These are phyloP conservation scores for Zingel zingel DNA, from an alignment of 2,113 vertebrate genomes.

Conservation along the genomic window DNA sequence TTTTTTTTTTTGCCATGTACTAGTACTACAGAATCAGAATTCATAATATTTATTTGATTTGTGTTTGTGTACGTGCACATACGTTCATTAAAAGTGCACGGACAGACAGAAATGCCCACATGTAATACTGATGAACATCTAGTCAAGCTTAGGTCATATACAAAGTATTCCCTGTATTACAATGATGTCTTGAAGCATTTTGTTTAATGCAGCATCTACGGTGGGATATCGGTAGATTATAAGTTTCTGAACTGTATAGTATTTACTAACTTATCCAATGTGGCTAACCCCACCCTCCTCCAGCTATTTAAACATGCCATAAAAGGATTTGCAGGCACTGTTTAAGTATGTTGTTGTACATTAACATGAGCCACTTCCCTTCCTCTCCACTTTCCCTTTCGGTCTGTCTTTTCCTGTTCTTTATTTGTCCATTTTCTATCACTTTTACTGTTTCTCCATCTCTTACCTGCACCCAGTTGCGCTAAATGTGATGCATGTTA, in stretches of 20 bases:
- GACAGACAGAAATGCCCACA: background rate
- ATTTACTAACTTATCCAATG: conserved; percentile 5
- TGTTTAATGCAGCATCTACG: background rate
- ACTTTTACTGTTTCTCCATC: conserved; percentile 23
- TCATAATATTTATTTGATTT: background rate
- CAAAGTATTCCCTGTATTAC: background rate
- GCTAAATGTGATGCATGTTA: conserved; percentile 40
- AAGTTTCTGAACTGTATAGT: background rate
- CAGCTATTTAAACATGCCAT: conserved; percentile 20
- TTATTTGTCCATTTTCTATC: conserved; percentile 19
- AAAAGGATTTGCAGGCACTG: conserved; percentile 26
- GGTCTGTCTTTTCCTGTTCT: background rate
- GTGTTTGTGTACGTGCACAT: background rate
- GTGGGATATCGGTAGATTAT: background rate
- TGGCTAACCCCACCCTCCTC: conserved; percentile 2
- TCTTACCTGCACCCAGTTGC: conserved; percentile 28
- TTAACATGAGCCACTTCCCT: background rate
- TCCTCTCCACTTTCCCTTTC: conserved; percentile 1
- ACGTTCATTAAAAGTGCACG: background rate
- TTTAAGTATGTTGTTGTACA: conserved; percentile 24
- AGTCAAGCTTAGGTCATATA: background rate
- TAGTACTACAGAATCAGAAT: background rate
- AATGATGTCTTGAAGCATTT: background rate
- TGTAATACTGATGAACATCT: background rate
- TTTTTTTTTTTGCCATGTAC: background rate